phyloP scores from a whole-genome alignment of 2,888 invertebrate genomes.

The Clepsis dumicolana region DNA sequence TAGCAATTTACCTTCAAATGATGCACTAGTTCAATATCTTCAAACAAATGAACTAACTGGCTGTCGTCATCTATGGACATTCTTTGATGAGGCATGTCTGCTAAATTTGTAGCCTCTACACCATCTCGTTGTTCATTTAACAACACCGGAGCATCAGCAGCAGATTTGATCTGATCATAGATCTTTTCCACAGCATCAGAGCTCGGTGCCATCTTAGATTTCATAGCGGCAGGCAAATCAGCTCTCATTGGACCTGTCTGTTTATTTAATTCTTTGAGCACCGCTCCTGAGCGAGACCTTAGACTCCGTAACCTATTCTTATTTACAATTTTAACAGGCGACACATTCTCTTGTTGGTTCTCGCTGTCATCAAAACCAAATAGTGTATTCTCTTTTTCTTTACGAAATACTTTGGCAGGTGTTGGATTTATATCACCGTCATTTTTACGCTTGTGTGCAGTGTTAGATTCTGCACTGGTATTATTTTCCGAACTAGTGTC shows the following conservation, averaged over 20 bases:
- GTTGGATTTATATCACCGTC: conserved; percentile 44
- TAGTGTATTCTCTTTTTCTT: conserved; percentile 61
- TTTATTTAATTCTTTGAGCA: conserved; percentile 69
- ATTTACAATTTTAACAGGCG: conserved; percentile 62
- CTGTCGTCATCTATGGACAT: conserved; percentile 58
- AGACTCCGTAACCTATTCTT: conserved; percentile 56
- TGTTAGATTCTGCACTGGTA: conserved; percentile 52
- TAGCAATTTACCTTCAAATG: conserved; percentile 70
- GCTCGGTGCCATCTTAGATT: conserved; percentile 59
- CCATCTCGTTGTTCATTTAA: conserved; percentile 55
- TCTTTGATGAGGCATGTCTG: conserved; percentile 49
- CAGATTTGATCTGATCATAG: conserved; percentile 66
- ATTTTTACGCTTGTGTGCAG: conserved; percentile 48
- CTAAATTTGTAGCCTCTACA: conserved; percentile 52
- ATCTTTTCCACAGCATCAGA: conserved; percentile 63
- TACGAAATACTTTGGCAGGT: conserved; percentile 50
- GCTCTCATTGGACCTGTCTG: conserved; percentile 64
- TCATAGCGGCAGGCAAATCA: conserved; percentile 60
- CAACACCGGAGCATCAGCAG: conserved; percentile 64
- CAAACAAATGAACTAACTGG: conserved; percentile 77
- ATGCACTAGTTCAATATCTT: conserved; percentile 77
- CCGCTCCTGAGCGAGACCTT: conserved; percentile 60
- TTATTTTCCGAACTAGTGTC: conserved; percentile 43
- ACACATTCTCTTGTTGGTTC: conserved; percentile 73
- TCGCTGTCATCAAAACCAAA: conserved; percentile 82